phyloP scores from a whole-genome alignment of 1,140 invertebrate genomes.

The Orchestia grillus region DNA sequence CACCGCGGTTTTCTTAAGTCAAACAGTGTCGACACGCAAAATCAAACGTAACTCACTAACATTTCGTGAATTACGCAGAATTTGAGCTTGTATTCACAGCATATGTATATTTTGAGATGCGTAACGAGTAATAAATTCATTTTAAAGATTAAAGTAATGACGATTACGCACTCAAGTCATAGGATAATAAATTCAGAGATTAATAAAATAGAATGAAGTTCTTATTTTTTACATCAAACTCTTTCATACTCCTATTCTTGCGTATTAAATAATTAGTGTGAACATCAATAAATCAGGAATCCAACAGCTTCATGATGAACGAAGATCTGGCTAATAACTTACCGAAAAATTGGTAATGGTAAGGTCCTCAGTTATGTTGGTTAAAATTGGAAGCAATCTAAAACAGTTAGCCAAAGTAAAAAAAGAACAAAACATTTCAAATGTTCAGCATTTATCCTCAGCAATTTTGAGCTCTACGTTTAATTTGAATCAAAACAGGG shows the following conservation, averaged over 20 bases:
- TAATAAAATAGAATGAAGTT: neutral
- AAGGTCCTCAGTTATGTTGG: too few species aligned
- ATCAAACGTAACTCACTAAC: neutral
- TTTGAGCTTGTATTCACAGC: neutral
- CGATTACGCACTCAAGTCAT: neutral
- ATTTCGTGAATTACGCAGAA: neutral
- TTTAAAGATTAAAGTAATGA: neutral
- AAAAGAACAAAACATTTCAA: too few species aligned
- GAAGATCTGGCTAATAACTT: too few species aligned
- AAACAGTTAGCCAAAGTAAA: too few species aligned
- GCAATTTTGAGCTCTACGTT: too few species aligned
- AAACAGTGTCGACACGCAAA: neutral
- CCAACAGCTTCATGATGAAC: neutral
- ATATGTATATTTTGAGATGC: neutral
- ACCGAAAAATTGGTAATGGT: too few species aligned
- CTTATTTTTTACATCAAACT: neutral
- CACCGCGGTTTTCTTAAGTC: neutral
- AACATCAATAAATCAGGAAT: neutral
- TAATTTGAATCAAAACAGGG: too few species aligned
- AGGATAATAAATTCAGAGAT: neutral
- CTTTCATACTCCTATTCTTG: neutral
- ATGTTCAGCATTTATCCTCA: too few species aligned
- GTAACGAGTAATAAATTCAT: neutral
- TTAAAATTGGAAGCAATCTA: too few species aligned
- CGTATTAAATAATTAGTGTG: neutral